Evolutionary conservation across 2,797 vertebrate genomes (phyloP).

Genomic region (Cottoperca gobio): DNA sequence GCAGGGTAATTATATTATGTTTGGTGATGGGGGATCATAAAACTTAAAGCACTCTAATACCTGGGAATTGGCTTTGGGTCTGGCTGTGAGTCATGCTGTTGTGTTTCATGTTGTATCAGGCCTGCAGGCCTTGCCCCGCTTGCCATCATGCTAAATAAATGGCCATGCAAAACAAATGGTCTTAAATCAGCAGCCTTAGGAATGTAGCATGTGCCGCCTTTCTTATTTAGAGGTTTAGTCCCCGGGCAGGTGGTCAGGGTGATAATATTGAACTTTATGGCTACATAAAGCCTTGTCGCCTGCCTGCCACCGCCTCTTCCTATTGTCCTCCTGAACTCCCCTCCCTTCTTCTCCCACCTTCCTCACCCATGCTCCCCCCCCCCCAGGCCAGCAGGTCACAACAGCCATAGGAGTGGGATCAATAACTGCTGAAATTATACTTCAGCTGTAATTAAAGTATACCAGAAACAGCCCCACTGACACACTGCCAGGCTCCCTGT

Average conservation of each 20-base stretch:
- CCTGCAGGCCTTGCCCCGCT: constrained; percentile 43
- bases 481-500: constrained; percentile 19
- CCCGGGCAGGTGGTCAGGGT: constrained; percentile 67
- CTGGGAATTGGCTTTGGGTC: constrained; percentile 85
- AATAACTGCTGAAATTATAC: constrained; percentile 76
- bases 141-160: constrained; percentile 79
- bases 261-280: constrained; percentile 83
- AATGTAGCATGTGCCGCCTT: constrained; percentile 57
- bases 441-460: constrained; percentile 72
- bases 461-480: constrained; percentile 39
- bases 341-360: constrained; percentile 36
- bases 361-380: constrained; percentile 15
- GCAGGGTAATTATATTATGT: constrained; percentile 88
- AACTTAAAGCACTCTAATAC: constrained; percentile 88
- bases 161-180: constrained; percentile 81
- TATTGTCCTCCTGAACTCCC: constrained; percentile 52
- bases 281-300: constrained; percentile 73
- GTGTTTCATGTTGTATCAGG: constrained; percentile 75
- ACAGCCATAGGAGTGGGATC: constrained; percentile 55
- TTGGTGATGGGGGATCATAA: constrained; percentile 85
- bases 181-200: constrained; percentile 83
- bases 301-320: constrained; percentile 43
- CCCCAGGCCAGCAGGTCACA: constrained; percentile 44
- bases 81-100: constrained; percentile 78
- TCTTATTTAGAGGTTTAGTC: constrained; percentile 79